phyloP scores from a whole-genome alignment of 2,888 invertebrate species.

The Microctonus brassicae region DNA sequence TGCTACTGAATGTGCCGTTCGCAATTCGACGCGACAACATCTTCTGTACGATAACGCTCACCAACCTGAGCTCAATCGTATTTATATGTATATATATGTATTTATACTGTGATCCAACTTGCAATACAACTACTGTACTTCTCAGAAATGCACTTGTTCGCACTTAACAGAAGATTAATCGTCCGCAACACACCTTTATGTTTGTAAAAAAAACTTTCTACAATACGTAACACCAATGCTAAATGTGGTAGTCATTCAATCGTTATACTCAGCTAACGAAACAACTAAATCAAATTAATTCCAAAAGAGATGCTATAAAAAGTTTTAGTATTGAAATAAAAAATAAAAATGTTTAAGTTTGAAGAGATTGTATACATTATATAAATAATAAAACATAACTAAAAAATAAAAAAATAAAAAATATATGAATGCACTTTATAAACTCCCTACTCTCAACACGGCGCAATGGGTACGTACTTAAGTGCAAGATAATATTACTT shows the following conservation, averaged over 20 bases:
- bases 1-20: slow-evolving; percentile 23
- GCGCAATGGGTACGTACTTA: slow-evolving; percentile 4
- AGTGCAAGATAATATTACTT: slow-evolving; percentile 10
- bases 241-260: not conserved
- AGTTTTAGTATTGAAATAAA: not conserved
- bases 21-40: slow-evolving; percentile 48
- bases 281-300: not conserved
- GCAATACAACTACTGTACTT: slow-evolving; percentile 40
- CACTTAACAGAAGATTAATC: slow-evolving; percentile 53
- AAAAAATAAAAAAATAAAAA: not conserved
- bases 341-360: slow-evolving; percentile 12
- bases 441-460: not conserved
- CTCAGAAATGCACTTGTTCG: slow-evolving; percentile 51
- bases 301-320: not conserved
- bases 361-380: not conserved
- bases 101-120: slow-evolving; percentile 33
- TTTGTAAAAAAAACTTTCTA: slow-evolving; percentile 2
- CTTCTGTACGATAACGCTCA: slow-evolving; percentile 50
- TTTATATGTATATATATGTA: not conserved
- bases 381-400: not conserved
- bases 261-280: not conserved
- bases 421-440: not conserved
- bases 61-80: not conserved
- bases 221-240: not conserved
- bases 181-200: slow-evolving; percentile 39